Evolutionary conservation across 2,113 vertebrate genomes (phyloP), one percentile per base, ranked within the genome.

Genomic region (Pseudorasbora parva): DNA sequence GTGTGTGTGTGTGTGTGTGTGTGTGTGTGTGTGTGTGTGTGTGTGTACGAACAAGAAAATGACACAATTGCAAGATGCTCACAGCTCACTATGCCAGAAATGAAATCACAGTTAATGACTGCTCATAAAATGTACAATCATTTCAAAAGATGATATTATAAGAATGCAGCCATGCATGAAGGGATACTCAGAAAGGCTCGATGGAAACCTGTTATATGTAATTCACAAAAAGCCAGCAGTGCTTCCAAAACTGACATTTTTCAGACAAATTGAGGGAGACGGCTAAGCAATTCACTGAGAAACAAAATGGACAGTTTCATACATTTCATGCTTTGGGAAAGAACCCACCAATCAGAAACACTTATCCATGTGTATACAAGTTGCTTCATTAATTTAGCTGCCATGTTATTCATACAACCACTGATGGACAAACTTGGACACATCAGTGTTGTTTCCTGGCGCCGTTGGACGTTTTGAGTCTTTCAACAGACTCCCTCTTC

Each of bases 81-180:
- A 78, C 56, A 64, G 59, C 77, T 64, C 59, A 66, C 59, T 45
- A 66, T 66, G 59, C 59, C 59, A 79, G 43, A 66, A 79, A 47
- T 66, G 47, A 49, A 79, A 79, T 64, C 77, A 49, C 59, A 79
- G 77, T 64, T 64, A 79, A 79, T 62, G 57, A 64, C 77, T 62
- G 41, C 77, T 45, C 37, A 62, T 47, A 60, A 78, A 43, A 47
- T 21, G 37, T 60, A 78, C 77, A 64, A 64, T 45, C 21, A 78
- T 60, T 78, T 43, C 54, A 78, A 78, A 78, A 51, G 57, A 78
- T 62, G 43, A 27, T 37, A 62, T 66, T 64, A 79, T 66, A 66
- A 64, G 59, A 62, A 64, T 17, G 56, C n/a, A 62, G 8, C 8
- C n/a, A 25, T 14, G 33, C 30, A 41, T 41, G 30, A 54, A 59